These are phyloP conservation scores for Vidua chalybeata DNA, from an alignment of 2,113 vertebrate species.

Conservation along the genomic window DNA sequence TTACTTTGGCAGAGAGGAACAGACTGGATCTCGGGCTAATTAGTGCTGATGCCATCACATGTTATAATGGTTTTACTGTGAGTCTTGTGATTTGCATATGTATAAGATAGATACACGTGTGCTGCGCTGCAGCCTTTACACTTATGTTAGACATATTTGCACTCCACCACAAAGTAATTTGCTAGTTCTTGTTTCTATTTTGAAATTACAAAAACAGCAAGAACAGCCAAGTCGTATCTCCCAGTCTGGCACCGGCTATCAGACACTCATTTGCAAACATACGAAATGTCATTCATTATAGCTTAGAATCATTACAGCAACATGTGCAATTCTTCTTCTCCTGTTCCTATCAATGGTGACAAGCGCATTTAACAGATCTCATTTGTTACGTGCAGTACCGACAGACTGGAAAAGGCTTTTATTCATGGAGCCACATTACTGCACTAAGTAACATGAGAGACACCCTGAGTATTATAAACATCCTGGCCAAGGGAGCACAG, in stretches of 20 bases:
- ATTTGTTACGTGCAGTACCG: constrained; percentile 23
- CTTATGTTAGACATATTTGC: neutral
- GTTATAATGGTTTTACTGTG: constrained; percentile 53
- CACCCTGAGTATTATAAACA: constrained; percentile 57
- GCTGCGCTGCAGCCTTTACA: constrained; percentile 7
- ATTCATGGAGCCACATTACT: constrained; percentile 54
- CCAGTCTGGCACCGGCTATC: constrained; percentile 39
- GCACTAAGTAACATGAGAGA: constrained; percentile 63
- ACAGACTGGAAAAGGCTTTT: constrained; percentile 57
- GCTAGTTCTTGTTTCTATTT: constrained; percentile 54
- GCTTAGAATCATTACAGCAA: neutral
- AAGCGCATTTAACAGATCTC: constrained; percentile 37
- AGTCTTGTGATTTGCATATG: constrained; percentile 30
- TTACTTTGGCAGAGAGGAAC: constrained; percentile 55
- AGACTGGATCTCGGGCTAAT: constrained; percentile 23
- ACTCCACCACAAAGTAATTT: constrained; percentile 51
- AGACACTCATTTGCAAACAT: constrained; percentile 46
- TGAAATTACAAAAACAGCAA: constrained; percentile 19
- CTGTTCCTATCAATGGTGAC: constrained; percentile 16
- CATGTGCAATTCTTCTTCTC: neutral
- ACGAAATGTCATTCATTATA: neutral
- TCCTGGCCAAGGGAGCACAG: constrained; percentile 29
- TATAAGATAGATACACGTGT: constrained; percentile 8
- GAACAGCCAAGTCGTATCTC: constrained; percentile 27
- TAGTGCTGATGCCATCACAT: constrained; percentile 53